A percentile compares a stretch with the other conserved stretches of the same genome.
phyloP scores from a whole-genome alignment of 2,888 invertebrate genomes.

The Koerneria pararmatus region DNA sequence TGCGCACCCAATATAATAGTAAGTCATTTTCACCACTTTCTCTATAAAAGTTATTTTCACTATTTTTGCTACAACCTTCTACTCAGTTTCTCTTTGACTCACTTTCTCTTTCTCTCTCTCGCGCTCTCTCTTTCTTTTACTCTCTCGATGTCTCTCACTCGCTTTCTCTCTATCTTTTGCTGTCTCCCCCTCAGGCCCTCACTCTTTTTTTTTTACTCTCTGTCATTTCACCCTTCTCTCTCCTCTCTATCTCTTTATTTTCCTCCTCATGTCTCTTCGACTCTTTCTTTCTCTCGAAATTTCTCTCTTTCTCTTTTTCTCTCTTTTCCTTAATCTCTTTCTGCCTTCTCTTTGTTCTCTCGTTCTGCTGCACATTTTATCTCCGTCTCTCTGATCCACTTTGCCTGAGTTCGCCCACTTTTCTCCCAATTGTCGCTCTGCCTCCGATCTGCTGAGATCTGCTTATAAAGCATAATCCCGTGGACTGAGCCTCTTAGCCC shows the following conservation, averaged over 20 bases:
- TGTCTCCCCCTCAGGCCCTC: constrained; percentile 6
- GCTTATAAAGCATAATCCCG: too few species aligned
- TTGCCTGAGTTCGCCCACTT: not conserved
- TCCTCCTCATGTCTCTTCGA: constrained; percentile 1
- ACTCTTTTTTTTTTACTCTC: not conserved
- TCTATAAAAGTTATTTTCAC: too few species aligned
- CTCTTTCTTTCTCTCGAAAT: not conserved
- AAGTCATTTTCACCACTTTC: too few species aligned
- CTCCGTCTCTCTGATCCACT: not conserved
- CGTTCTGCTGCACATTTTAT: not conserved
- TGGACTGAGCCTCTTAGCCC: too few species aligned
- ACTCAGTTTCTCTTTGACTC: not conserved
- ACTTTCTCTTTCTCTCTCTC: constrained; percentile 4
- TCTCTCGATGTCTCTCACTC: not conserved
- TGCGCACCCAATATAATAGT: too few species aligned
- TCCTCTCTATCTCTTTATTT: not conserved
- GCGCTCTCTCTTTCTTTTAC: not conserved
- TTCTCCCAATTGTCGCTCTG: not conserved
- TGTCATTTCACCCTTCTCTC: not conserved
- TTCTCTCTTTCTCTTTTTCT: too few species aligned
- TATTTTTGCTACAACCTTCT: not conserved
- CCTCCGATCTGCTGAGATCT: too few species aligned
- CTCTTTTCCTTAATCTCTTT: too few species aligned
- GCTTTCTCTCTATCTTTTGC: not conserved
- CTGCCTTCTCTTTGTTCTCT: not conserved